Conservation (phyloP, 2,113 vertebrate species). For the Danio rerio region DNA sequence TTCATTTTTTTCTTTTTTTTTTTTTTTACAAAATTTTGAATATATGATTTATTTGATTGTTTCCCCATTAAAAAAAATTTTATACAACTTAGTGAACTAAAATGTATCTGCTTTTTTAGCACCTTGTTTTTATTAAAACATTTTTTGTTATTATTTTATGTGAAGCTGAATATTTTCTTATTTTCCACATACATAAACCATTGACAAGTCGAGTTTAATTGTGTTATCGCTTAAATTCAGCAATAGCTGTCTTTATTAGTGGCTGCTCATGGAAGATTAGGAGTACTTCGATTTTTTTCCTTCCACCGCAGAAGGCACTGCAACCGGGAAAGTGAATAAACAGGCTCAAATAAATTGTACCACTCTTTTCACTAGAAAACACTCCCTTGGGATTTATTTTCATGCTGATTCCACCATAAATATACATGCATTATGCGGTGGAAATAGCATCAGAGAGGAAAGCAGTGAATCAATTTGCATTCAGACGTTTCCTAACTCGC, state of each 20-base stretch:
- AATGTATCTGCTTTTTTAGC: too few relatives aligned
- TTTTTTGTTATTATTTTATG: too few relatives aligned
- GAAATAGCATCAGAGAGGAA: constrained; percentile 72
- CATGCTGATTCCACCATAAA: constrained; percentile 83
- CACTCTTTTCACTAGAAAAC: constrained; percentile 78
- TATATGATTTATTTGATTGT: too few relatives aligned
- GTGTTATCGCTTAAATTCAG: constrained; percentile 69
- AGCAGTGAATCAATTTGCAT: constrained; percentile 83
- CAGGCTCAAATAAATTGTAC: constrained; percentile 81
- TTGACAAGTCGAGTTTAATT: constrained; percentile 72
- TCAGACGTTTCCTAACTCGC: constrained; percentile 80
- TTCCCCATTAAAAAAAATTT: too few relatives aligned
- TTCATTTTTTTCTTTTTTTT: too few relatives aligned
- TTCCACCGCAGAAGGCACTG: constrained; percentile 60
- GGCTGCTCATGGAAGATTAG: constrained; percentile 77
- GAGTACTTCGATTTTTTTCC: constrained; percentile 65
- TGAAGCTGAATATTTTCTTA: too few relatives aligned
- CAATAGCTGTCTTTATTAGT: constrained; percentile 77
- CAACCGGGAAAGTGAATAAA: constrained; percentile 80
- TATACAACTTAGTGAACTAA: too few relatives aligned
- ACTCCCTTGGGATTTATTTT: constrained; percentile 80
- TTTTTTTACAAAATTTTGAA: too few relatives aligned
- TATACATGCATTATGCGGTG: constrained; percentile 78
- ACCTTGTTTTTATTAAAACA: too few relatives aligned
- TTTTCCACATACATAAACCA: too few relatives aligned